A percentile compares a stretch with the other conserved stretches of the same genome.
phyloP scores from a whole-genome alignment of 2,797 vertebrate species.

The Ctenopoma kingsleyae region DNA sequence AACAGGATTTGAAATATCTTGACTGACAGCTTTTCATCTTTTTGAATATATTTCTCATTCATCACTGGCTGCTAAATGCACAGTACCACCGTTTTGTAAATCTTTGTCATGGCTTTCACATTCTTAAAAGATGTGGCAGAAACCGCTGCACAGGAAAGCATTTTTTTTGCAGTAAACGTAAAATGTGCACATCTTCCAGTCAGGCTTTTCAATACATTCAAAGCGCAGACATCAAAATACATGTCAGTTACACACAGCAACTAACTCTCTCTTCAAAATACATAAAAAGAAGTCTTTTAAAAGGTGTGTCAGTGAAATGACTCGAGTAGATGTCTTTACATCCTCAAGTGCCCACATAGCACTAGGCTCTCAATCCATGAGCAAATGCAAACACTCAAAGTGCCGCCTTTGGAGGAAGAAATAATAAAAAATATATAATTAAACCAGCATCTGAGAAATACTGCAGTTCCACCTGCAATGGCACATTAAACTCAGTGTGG shows the following conservation, averaged over 20 bases:
- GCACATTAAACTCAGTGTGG: slow-evolving; percentile 26
- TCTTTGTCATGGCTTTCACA: slow-evolving; percentile 21
- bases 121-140: slow-evolving; percentile 13
- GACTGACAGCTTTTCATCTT: slow-evolving; percentile 41
- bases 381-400: slow-evolving; percentile 25
- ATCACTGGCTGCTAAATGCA: slow-evolving; percentile 25
- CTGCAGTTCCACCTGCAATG: slow-evolving; percentile 24
- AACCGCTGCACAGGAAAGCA: neutral
- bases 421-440: slow-evolving; percentile 17
- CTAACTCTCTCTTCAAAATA: neutral
- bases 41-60: slow-evolving; percentile 29
- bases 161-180: slow-evolving; percentile 12
- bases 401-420: neutral
- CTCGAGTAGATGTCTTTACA: slow-evolving; percentile 30
- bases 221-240: slow-evolving; percentile 29
- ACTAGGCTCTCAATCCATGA: slow-evolving; percentile 36
- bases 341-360: slow-evolving; percentile 14
- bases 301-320: slow-evolving; percentile 40
- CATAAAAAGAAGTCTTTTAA: slow-evolving; percentile 15
- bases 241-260: slow-evolving; percentile 3
- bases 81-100: slow-evolving; percentile 13
- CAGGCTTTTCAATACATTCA: slow-evolving; percentile 20
- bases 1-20: slow-evolving; percentile 41
- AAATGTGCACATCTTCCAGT: slow-evolving; percentile 23
- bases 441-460: slow-evolving; percentile 23